A percentile compares a stretch with the other conserved stretches of the same genome.
Conservation (phyloP, 2,888 invertebrate genomes). For the Creontiades dilutus region DNA sequence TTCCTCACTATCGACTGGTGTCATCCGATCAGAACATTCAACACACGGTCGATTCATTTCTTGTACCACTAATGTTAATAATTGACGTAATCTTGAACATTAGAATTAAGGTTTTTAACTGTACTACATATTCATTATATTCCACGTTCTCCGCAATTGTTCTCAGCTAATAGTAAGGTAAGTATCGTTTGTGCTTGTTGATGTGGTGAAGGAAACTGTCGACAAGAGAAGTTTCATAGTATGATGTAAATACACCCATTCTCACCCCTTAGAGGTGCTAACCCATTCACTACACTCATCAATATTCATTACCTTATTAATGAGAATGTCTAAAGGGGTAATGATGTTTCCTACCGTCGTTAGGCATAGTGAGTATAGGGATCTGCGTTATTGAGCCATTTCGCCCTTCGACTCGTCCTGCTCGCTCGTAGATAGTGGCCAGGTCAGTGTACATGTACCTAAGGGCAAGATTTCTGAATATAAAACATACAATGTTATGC, state of each 20-base stretch:
- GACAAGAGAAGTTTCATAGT: not conserved
- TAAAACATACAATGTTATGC: not conserved
- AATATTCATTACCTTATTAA: conserved; percentile 52
- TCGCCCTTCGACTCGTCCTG: conserved; percentile 98
- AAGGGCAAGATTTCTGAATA: conserved; percentile 81
- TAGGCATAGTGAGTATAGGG: conserved; percentile 99
- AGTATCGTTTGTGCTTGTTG: too few species aligned
- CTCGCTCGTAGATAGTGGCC: conserved; percentile 99
- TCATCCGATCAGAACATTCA: too few species aligned
- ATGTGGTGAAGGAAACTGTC: not conserved
- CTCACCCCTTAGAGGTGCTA: conserved; percentile 33
- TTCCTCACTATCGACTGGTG: too few species aligned
- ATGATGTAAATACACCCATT: conserved; percentile 1
- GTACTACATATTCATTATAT: too few species aligned
- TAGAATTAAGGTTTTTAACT: too few species aligned
- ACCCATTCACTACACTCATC: conserved; percentile 17
- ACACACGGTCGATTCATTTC: too few species aligned
- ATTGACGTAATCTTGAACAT: too few species aligned
- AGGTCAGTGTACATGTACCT: conserved; percentile 99
- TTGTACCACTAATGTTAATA: too few species aligned
- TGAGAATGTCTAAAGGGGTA: conserved; percentile 1
- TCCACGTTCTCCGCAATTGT: too few species aligned
- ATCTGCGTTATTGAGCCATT: conserved; percentile 99
- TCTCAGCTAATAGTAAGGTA: too few species aligned
- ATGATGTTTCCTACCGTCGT: conserved; percentile 84